A percentile compares a stretch with the other conserved stretches of the same genome.
Conservation (phyloP, 1,140 invertebrate genomes). For the Grapholita molesta region DNA sequence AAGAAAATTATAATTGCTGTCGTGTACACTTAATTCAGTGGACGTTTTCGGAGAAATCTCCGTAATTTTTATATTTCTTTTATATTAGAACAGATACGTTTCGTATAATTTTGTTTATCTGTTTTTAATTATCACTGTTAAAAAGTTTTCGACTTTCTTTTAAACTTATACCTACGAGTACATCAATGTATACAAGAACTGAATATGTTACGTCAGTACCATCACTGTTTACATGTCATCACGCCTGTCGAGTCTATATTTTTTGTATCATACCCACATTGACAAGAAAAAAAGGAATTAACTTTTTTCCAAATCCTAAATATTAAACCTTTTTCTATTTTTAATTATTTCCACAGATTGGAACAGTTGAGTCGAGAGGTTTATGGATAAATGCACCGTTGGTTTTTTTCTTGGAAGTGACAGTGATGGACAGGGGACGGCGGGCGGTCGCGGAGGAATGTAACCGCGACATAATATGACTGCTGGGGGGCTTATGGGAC, state of each 20-base stretch:
- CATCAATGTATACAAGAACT: not conserved
- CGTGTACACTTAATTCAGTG: conserved; percentile 8
- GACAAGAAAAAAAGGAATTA: not conserved
- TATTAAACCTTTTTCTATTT: not conserved
- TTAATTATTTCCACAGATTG: conserved; percentile 4
- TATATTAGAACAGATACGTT: not conserved
- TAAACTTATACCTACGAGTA: not conserved
- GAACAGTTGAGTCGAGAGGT: conserved; percentile 10
- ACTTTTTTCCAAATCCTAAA: not conserved
- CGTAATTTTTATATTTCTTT: not conserved
- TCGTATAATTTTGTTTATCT: not conserved
- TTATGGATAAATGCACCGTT: conserved; percentile 35
- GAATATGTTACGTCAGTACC: not conserved
- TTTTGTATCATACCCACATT: not conserved
- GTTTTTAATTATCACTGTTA: not conserved
- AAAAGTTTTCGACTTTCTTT: too few species aligned
- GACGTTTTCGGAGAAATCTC: not conserved
- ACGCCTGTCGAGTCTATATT: not conserved
- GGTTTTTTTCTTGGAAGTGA: conserved; percentile 50
- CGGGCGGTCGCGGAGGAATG: conserved; percentile 50
- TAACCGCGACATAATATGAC: conserved; percentile 19
- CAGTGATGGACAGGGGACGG: conserved; percentile 56
- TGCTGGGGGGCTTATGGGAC: not conserved
- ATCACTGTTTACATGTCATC: not conserved
- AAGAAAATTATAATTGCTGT: conserved; percentile 16